Percentiles rank a stretch among this genome's conserved stretches.
Conservation (phyloP, 2,797 vertebrate genomes). For the Hydrophis major region DNA sequence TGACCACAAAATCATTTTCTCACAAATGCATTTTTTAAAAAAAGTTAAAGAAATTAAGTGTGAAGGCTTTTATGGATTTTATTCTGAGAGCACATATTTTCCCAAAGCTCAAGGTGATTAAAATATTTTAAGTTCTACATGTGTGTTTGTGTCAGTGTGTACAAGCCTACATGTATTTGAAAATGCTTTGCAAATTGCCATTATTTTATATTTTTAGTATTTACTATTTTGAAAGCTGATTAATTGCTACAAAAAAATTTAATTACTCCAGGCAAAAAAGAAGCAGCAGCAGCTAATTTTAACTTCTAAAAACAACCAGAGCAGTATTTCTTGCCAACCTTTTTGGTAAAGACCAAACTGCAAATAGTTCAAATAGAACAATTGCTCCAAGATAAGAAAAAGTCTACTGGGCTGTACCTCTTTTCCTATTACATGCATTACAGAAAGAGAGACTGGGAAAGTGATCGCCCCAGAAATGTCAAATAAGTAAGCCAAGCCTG, state of each 20-base stretch:
- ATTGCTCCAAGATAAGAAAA: not conserved
- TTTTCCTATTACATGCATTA: not conserved
- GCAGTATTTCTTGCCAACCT: not conserved
- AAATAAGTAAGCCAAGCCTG: not conserved
- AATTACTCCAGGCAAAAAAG: not conserved
- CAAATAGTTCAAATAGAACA: not conserved
- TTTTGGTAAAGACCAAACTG: not conserved
- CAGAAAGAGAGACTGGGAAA: not conserved
- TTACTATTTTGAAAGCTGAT: not conserved
- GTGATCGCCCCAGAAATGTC: not conserved
- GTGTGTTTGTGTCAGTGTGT: not conserved
- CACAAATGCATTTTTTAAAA: not conserved
- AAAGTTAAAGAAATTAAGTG: not conserved
- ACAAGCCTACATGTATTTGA: too few species aligned
- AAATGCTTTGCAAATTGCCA: not conserved
- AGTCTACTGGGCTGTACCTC: not conserved
- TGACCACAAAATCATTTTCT: conserved; percentile 71
- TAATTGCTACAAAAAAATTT: not conserved
- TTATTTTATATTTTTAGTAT: not conserved
- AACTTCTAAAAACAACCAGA: not conserved
- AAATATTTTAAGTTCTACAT: not conserved
- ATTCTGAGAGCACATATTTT: not conserved
- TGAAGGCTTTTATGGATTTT: not conserved
- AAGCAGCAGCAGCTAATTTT: not conserved
- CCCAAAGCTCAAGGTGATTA: conserved; percentile 10